phyloP scores from a whole-genome alignment of 2,797 vertebrate genomes.

The Lates japonicus region DNA sequence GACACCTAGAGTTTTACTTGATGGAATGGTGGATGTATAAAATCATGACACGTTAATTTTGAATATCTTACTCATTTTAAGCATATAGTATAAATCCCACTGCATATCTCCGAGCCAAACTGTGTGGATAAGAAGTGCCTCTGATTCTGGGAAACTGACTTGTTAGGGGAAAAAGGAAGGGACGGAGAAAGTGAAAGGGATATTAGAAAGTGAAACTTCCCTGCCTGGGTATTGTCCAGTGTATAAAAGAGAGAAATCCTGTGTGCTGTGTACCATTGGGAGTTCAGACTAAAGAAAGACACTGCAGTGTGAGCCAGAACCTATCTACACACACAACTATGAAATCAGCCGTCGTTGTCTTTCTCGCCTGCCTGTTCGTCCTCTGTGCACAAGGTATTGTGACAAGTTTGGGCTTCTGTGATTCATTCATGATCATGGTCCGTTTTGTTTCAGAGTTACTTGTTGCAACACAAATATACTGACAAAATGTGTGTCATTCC shows the following conservation, averaged over 20 bases:
- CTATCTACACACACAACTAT: constrained; percentile 21
- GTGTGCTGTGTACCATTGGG: not conserved
- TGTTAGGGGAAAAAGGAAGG: constrained; percentile 15
- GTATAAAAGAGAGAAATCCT: constrained; percentile 10
- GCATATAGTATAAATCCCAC: too few species aligned
- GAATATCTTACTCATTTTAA: too few species aligned
- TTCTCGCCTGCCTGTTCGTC: constrained; percentile 32
- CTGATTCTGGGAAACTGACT: constrained; percentile 25
- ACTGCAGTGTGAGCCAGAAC: not conserved
- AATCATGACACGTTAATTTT: too few species aligned
- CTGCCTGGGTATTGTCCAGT: fast-evolving
- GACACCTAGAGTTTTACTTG: too few species aligned
- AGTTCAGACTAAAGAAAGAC: constrained; percentile 10
- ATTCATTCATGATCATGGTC: not conserved
- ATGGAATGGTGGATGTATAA: too few species aligned
- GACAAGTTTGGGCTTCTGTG: not conserved
- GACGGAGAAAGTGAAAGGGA: constrained; percentile 4
- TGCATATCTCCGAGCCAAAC: too few species aligned
- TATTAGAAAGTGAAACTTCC: not conserved
- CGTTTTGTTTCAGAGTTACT: not conserved
- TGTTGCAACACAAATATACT: not conserved
- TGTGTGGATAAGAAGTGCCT: not conserved
- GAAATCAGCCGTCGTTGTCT: constrained; percentile 2
- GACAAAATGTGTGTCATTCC: too few species aligned
- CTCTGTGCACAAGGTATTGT: constrained; percentile 44